These are phyloP conservation scores for Rhamnusium bicolor DNA, from an alignment of 2,888 invertebrate species.

Conservation along the genomic window DNA sequence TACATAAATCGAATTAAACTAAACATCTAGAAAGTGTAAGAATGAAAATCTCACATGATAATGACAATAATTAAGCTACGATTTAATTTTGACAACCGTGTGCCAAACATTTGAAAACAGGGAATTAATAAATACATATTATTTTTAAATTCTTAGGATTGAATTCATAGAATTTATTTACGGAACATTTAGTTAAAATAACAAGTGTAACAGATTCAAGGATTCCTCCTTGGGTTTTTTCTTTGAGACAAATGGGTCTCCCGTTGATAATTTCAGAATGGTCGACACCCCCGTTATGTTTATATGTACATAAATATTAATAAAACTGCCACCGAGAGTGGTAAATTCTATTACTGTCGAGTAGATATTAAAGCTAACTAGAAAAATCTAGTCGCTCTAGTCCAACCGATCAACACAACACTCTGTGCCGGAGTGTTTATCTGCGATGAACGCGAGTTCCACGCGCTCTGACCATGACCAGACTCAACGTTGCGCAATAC, in stretches of 20 bases:
- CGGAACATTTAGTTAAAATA: conserved; percentile 20
- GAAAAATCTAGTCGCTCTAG: conserved; percentile 5
- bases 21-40: neutral
- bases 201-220: conserved; percentile 2
- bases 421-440: conserved; percentile 49
- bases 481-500: conserved; percentile 65
- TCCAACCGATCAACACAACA: conserved; percentile 26
- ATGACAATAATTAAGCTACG: neutral
- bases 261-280: neutral
- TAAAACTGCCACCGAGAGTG: neutral
- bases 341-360: neutral
- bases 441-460: conserved; percentile 49
- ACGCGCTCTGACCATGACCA: conserved; percentile 65
- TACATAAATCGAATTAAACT: too few relatives aligned
- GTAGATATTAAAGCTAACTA: conserved; percentile 2
- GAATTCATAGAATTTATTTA: conserved; percentile 11
- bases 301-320: neutral
- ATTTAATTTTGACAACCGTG: neutral
- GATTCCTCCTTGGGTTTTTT: conserved; percentile 5
- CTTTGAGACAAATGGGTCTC: conserved; percentile 5
- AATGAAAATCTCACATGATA: neutral
- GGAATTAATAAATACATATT: neutral
- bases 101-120: neutral
- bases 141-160: too few relatives aligned
- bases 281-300: neutral